Evolutionary conservation across 2,888 invertebrate genomes (phyloP), one percentile per base, ranked within the genome.

Genomic region (Eugnorisma glareosa): DNA sequence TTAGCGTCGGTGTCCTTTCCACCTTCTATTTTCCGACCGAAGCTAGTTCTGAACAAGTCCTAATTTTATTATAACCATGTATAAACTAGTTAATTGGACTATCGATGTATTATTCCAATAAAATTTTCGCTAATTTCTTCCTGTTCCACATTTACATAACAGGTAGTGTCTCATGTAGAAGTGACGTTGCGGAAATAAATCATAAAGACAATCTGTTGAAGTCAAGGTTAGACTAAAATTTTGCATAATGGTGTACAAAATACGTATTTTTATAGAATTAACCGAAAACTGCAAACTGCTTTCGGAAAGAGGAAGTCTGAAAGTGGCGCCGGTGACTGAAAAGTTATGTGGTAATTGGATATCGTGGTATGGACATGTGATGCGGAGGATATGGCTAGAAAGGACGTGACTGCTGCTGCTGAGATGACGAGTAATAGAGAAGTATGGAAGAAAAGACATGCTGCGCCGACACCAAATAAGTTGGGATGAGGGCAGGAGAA

Each of bases 111-210:
- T 57, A 57, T 57, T 59, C 18, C 11, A 66, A 77, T 61, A 51
- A 35, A 37, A 24, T 13, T 61, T 31, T 66, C 7, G 71, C 18
- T 73, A 24, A 31, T 67, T 43, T 76, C 59, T 77, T 77, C 83
- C 73, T 71, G 70, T 37, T 74, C 37, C n/a, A 48, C 28, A 75
- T 74, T 79, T 21, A 66, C 61, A 69, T 45, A 40, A 63, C 51
- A 75, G 13, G n/a, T 77, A 69, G 74, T 48, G 45, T 63, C 21
- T 70, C 15, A 67, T 63, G 15, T 48, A 43, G 24, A 31, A 54
- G 13, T 71, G 45, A 64, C 48, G 31, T 61, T 43, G 31, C 68
- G 73, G 84, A 84, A 80, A 57, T 71, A 54, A 40, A 69, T 73
- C 69, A 31, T 48, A 61, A 57, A 63, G 37, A 70, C 13, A 54